These are phyloP conservation scores for Phalacrocorax pelagicus DNA, from an alignment of 2,113 vertebrate genomes.

Conservation along the genomic window DNA sequence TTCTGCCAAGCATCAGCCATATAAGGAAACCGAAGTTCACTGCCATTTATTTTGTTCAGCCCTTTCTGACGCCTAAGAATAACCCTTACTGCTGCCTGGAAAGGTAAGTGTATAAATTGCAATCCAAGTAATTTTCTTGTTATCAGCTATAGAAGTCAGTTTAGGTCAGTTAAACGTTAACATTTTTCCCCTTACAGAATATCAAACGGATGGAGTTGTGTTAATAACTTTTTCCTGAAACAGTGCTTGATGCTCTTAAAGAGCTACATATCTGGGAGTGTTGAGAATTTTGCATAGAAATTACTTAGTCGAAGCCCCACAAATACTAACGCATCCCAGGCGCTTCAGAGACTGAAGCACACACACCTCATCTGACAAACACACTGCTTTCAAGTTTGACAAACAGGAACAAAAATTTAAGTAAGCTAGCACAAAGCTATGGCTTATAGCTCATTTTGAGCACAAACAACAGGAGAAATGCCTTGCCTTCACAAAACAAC, in stretches of 20 bases:
- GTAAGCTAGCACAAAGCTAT: background rate
- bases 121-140: background rate
- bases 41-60: slow-evolving; percentile 53
- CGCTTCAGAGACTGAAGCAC: background rate
- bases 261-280: background rate
- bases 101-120: background rate
- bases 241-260: background rate
- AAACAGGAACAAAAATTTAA: background rate
- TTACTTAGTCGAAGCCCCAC: background rate
- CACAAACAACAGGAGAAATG: background rate
- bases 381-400: background rate
- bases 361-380: background rate
- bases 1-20: slow-evolving; percentile 71
- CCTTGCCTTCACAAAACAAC: background rate
- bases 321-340: background rate
- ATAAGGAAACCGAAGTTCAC: slow-evolving; percentile 73
- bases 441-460: background rate
- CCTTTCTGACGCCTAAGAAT: slow-evolving; percentile 51
- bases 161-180: background rate
- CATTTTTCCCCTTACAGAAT: background rate
- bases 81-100: background rate
- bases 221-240: background rate
- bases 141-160: background rate
- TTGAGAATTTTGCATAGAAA: background rate
- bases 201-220: background rate